Percentiles rank a stretch among this genome's conserved stretches.
Conservation (phyloP, 2,113 vertebrate genomes). For the Turdus rufiventris region DNA sequence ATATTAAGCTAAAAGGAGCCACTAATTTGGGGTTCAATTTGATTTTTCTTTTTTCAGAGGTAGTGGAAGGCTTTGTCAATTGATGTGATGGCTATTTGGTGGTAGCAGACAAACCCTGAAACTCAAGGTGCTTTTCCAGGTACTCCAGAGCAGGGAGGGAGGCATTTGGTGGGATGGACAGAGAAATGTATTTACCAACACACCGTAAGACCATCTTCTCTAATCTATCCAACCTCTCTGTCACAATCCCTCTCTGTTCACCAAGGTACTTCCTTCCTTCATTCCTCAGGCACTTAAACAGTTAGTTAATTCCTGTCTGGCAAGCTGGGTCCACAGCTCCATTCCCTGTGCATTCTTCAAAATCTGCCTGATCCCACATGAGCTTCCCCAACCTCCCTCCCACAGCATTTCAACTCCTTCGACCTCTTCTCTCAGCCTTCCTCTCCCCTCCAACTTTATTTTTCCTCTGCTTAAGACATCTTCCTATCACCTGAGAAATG, state of each 20-base stretch:
- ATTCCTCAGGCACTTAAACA: not conserved
- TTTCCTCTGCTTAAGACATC: not conserved
- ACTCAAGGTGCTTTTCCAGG: not conserved
- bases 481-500: not conserved
- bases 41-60: slow-evolving; percentile 51
- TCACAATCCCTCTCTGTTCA: not conserved
- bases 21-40: not conserved
- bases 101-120: not conserved
- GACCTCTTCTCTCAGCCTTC: not conserved
- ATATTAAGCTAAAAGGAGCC: slow-evolving; percentile 36
- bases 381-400: not conserved
- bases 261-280: not conserved
- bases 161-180: not conserved
- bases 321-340: not conserved
- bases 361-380: not conserved
- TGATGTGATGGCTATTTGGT: not conserved
- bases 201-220: not conserved
- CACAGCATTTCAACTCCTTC: not conserved
- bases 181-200: not conserved
- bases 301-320: not conserved
- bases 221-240: not conserved
- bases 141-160: not conserved
- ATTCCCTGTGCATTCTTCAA: not conserved
- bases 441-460: not conserved
- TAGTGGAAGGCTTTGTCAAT: not conserved